phyloP scores from a whole-genome alignment of 2,113 vertebrate species.

The Brachypodius melanocephalos region DNA sequence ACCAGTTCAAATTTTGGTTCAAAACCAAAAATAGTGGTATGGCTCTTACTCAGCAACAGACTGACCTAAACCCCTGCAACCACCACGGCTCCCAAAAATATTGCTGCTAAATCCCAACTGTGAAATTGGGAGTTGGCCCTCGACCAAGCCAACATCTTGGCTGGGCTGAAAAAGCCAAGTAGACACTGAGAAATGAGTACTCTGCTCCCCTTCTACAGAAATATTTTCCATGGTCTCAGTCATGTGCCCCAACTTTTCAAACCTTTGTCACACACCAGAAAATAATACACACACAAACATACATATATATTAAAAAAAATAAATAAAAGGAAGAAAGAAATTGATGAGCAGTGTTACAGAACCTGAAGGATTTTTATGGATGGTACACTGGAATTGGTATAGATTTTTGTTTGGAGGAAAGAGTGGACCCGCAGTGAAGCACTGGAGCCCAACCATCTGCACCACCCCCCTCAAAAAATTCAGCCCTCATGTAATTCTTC shows the following conservation, averaged over 20 bases:
- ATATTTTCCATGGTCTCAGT: not conserved
- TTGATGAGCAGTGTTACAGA: not conserved
- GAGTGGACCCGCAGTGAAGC: not conserved
- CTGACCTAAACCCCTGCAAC: not conserved
- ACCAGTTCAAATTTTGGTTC: not conserved
- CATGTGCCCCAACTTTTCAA: not conserved
- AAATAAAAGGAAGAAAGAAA: too few relatives aligned
- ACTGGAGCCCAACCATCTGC: not conserved
- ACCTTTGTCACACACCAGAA: not conserved
- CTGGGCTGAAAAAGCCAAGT: not conserved
- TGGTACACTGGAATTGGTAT: not conserved
- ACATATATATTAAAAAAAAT: accelerated
- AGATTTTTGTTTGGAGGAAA: not conserved
- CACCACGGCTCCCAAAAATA: not conserved
- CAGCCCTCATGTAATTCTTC: not conserved
- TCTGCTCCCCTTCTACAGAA: not conserved
- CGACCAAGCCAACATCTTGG: constrained; percentile 16
- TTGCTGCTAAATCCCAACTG: constrained; percentile 30
- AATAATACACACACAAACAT: not conserved
- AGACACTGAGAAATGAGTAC: not conserved
- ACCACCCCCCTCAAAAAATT: not conserved
- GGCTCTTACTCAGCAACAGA: not conserved
- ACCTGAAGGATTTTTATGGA: not conserved
- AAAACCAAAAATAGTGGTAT: not conserved
- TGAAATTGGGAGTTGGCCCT: constrained; percentile 28